Percentiles rank a stretch among this genome's conserved stretches.
These are phyloP conservation scores for Dreissena polymorpha DNA, from an alignment of 1,140 invertebrate species.

Conservation along the genomic window DNA sequence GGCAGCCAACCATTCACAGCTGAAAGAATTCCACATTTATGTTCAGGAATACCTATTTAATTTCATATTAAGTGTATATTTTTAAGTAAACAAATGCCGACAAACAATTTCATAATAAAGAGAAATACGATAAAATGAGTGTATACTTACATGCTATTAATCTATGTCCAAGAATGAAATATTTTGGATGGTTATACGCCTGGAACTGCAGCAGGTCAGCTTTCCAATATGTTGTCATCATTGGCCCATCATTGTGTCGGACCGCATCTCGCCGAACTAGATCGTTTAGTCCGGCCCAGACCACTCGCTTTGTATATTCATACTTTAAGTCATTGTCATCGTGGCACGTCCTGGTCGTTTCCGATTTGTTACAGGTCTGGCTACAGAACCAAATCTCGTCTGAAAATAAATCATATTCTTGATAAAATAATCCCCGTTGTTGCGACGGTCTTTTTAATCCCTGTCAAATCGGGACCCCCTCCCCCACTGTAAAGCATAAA, in stretches of 20 bases:
- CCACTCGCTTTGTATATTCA: slow-evolving; percentile 3
- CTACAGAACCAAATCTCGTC: too few species aligned
- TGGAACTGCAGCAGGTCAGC: slow-evolving; percentile 43
- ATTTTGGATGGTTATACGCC: slow-evolving; percentile 43
- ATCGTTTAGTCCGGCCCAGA: slow-evolving; percentile 22
- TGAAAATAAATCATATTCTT: too few species aligned
- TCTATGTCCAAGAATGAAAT: slow-evolving; percentile 43
- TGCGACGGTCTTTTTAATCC: too few species aligned
- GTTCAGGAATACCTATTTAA: background rate
- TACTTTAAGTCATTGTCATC: slow-evolving; percentile 3
- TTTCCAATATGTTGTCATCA: slow-evolving; percentile 26
- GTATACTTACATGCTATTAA: slow-evolving; percentile 4
- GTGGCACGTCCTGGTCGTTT: too few species aligned
- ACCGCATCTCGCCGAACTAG: slow-evolving; percentile 4
- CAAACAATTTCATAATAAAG: background rate
- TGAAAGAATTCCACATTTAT: background rate
- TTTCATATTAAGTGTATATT: background rate
- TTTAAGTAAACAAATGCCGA: too few species aligned
- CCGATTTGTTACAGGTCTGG: too few species aligned
- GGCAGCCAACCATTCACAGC: slow-evolving; percentile 38
- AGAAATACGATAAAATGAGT: background rate
- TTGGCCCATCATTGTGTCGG: slow-evolving; percentile 6
- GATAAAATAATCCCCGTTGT: too few species aligned
- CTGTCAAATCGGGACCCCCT: too few species aligned
- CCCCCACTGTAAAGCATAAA: too few species aligned